Conservation (phyloP, 2,113 vertebrate genomes). For the Hyperoodon ampullatus region DNA sequence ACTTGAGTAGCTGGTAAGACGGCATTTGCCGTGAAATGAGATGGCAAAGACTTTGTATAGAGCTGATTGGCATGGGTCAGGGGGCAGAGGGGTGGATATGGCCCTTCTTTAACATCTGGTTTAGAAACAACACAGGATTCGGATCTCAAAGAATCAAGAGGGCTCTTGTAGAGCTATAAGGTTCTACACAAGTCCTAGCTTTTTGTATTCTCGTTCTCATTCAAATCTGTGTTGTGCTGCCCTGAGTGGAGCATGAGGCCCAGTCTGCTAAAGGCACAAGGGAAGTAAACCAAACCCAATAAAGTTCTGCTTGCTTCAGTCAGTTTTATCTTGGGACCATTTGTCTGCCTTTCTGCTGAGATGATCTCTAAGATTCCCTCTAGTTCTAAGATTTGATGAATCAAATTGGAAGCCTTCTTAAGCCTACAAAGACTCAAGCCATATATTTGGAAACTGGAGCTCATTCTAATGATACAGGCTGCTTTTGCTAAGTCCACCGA, state of each 20-base stretch:
- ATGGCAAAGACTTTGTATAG: neutral
- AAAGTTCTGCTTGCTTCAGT: neutral
- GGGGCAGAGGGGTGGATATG: neutral
- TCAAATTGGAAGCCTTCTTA: conserved; percentile 11
- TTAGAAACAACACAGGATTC: neutral
- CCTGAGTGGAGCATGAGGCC: neutral
- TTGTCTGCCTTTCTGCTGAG: neutral
- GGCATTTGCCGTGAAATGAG: neutral
- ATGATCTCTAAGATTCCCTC: neutral
- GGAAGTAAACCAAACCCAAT: neutral
- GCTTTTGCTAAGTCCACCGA: neutral
- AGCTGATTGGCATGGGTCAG: neutral
- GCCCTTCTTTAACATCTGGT: neutral
- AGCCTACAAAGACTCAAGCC: neutral
- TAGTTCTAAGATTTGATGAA: neutral
- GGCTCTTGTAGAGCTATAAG: neutral
- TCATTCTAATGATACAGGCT: neutral
- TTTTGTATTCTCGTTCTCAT: neutral
- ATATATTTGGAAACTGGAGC: conserved; percentile 14
- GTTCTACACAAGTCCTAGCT: neutral
- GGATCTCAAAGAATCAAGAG: neutral
- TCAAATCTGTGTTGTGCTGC: neutral
- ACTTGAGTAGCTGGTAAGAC: neutral
- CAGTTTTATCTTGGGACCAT: neutral
- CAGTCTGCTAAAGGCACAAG: neutral